Evolutionary conservation across 1,140 invertebrate species (phyloP).

Genomic region (Calliopsis andreniformis): DNA sequence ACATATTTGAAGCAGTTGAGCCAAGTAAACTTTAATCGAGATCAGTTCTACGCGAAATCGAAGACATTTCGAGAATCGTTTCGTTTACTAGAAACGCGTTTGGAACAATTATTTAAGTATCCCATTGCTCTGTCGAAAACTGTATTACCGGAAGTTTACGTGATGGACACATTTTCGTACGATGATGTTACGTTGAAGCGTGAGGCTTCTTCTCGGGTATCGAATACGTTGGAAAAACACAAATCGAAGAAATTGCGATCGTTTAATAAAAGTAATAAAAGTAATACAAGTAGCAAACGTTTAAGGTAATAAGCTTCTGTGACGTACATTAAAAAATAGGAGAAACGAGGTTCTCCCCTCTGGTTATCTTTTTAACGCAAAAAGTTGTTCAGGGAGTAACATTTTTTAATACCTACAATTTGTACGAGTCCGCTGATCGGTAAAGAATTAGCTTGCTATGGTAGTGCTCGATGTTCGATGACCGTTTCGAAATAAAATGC

Average conservation of each 20-base stretch:
- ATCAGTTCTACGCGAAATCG: background rate
- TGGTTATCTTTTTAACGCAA: too few species aligned
- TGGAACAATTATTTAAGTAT: slow-evolving; percentile 74
- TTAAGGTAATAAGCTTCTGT: too few species aligned
- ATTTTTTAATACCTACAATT: too few species aligned
- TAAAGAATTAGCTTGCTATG: too few species aligned
- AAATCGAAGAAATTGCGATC: background rate
- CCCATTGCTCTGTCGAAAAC: slow-evolving; percentile 68
- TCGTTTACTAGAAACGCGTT: slow-evolving; percentile 67
- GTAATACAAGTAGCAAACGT: too few species aligned
- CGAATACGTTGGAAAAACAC: background rate
- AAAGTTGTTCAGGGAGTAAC: too few species aligned
- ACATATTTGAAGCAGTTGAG: slow-evolving; percentile 28
- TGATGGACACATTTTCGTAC: slow-evolving; percentile 21
- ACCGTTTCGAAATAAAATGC: too few species aligned
- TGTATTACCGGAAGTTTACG: slow-evolving; percentile 24
- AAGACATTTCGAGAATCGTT: slow-evolving; percentile 55
- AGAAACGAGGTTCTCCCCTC: too few species aligned
- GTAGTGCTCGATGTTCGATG: too few species aligned
- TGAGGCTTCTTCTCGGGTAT: background rate
- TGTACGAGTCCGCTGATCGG: too few species aligned
- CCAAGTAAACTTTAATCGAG: slow-evolving; percentile 38
- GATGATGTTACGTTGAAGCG: slow-evolving; percentile 1
- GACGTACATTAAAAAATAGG: too few species aligned
- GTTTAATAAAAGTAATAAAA: background rate